These are phyloP conservation scores for Lordiphosa andalusiaca DNA, from an alignment of 2,888 invertebrate genomes.

Conservation along the genomic window DNA sequence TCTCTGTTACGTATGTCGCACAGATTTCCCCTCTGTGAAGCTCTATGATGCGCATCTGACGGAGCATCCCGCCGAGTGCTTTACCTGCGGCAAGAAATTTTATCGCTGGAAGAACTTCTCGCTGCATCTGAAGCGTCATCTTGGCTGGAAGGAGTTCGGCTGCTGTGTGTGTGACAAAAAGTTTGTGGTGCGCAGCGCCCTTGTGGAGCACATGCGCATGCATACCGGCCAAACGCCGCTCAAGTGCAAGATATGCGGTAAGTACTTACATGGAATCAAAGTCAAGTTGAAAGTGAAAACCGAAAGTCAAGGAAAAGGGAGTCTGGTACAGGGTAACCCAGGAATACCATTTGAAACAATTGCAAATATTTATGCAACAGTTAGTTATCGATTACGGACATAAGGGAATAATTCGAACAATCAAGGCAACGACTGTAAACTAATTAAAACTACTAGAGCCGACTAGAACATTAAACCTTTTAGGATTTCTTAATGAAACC, in stretches of 20 bases:
- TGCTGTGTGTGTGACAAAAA: slow-evolving; percentile 91
- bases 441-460: too few species aligned
- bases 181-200: slow-evolving; percentile 90
- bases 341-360: too few species aligned
- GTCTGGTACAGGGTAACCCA: too few species aligned
- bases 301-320: too few species aligned
- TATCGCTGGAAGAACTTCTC: slow-evolving; percentile 87
- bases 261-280: slow-evolving; percentile 30
- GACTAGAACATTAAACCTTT: too few species aligned
- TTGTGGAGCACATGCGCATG: slow-evolving; percentile 90
- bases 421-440: too few species aligned
- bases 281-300: too few species aligned
- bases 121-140: slow-evolving; percentile 89
- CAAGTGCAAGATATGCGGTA: slow-evolving; percentile 89
- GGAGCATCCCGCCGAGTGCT: slow-evolving; percentile 90
- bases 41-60: slow-evolving; percentile 88
- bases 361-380: too few species aligned
- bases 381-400: too few species aligned
- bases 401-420: too few species aligned
- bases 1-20: slow-evolving; percentile 84
- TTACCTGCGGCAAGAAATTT: slow-evolving; percentile 90
- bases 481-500: too few species aligned
- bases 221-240: slow-evolving; percentile 91
- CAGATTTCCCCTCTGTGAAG: slow-evolving; percentile 85
- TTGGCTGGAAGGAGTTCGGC: slow-evolving; percentile 86